Evolutionary conservation across 2,888 invertebrate genomes (phyloP).

Genomic region (Parapristionchus giblindavisi): DNA sequence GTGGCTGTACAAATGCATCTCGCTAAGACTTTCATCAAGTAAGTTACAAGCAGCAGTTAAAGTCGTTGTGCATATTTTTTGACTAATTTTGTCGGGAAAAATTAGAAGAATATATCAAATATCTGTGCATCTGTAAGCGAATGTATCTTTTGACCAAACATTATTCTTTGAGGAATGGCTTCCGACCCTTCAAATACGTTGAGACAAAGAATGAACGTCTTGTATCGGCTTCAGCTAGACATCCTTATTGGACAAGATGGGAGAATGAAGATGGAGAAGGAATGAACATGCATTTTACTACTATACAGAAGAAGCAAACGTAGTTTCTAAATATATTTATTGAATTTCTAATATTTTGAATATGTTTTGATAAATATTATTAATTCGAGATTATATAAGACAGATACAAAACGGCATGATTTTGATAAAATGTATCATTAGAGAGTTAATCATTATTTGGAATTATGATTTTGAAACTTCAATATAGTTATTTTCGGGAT

Average conservation of each 20-base stretch:
- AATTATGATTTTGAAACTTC: no score
- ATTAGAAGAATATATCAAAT: not conserved
- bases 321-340: no score
- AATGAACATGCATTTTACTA: not conserved
- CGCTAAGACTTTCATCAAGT: constrained; percentile 11
- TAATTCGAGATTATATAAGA: no score
- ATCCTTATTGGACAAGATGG: constrained; percentile 16
- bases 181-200: constrained; percentile 28
- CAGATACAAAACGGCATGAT: no score
- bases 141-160: not conserved
- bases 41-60: no score
- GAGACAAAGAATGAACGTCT: not conserved
- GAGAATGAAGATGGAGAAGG: not conserved
- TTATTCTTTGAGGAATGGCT: constrained; percentile 8
- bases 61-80: no score
- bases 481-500: no score
- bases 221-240: not conserved
- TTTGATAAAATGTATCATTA: no score
- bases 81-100: not conserved
- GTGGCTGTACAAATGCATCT: constrained; percentile 13
- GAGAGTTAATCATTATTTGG: no score
- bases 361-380: no score
- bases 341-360: no score
- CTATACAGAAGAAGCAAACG: not conserved
- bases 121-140: not conserved